Evolutionary conservation across 2,888 invertebrate genomes (phyloP).

Genomic region (Cynaeus angustus): DNA sequence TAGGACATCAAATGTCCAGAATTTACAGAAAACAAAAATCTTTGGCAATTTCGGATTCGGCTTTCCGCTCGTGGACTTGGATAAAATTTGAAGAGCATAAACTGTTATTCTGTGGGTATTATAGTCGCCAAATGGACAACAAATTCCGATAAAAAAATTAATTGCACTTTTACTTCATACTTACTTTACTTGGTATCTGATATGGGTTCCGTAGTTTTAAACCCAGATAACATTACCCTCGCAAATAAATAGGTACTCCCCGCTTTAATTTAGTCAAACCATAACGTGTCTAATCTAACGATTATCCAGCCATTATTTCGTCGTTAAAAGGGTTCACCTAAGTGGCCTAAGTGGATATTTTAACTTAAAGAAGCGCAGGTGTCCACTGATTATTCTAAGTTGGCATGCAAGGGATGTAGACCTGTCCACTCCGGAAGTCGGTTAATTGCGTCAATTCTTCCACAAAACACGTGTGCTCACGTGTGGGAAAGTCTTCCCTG

Average conservation of each 20-base stretch:
- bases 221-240: too few relatives aligned
- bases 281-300: slow-evolving; percentile 1
- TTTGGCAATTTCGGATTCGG: too few relatives aligned
- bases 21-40: too few relatives aligned
- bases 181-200: too few relatives aligned
- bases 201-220: too few relatives aligned
- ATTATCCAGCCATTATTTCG: slow-evolving; percentile 28
- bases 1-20: too few relatives aligned
- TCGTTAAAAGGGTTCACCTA: slow-evolving; percentile 57
- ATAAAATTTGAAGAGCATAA: too few relatives aligned
- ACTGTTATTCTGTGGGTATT: too few relatives aligned
- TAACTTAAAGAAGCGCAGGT: slow-evolving; percentile 54
- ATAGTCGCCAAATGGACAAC: too few relatives aligned
- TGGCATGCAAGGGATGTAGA: slow-evolving; percentile 63
- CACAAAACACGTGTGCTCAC: slow-evolving; percentile 61
- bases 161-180: too few relatives aligned
- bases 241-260: background rate
- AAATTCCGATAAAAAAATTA: too few relatives aligned
- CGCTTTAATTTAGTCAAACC: background rate
- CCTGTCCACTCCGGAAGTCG: slow-evolving; percentile 69
- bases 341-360: slow-evolving; percentile 50
- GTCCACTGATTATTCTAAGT: slow-evolving; percentile 54
- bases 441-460: slow-evolving; percentile 68
- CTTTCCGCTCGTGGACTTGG: too few relatives aligned
- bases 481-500: slow-evolving; percentile 46